Percentiles rank a stretch among this genome's conserved stretches.
Conservation (phyloP, 2,113 vertebrate genomes). For the Cairina moschata region DNA sequence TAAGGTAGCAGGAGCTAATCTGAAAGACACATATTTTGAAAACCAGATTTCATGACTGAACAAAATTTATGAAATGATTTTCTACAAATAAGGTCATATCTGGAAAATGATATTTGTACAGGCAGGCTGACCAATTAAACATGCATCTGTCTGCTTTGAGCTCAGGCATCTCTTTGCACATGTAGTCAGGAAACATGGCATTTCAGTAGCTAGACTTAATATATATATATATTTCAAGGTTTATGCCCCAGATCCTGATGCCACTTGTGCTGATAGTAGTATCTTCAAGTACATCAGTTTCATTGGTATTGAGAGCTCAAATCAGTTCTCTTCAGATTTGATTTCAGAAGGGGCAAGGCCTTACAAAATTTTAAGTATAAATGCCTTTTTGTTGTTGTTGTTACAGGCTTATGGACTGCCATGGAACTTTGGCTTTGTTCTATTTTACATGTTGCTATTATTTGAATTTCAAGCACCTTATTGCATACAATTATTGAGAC, state of each 20-base stretch:
- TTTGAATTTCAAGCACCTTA: neutral
- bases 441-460: neutral
- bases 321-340: neutral
- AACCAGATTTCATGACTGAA: neutral
- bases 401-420: neutral
- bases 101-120: neutral
- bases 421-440: neutral
- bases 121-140: neutral
- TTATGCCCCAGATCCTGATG: neutral
- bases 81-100: neutral
- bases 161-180: neutral
- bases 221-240: accelerated
- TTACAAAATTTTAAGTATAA: neutral
- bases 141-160: neutral
- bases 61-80: neutral
- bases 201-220: neutral
- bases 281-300: neutral
- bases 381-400: neutral
- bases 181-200: neutral
- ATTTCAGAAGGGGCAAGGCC: neutral
- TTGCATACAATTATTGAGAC: neutral
- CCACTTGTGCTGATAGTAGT: neutral
- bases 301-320: neutral
- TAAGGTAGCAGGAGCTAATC: neutral
- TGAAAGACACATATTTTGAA: neutral